These are phyloP conservation scores for Podarcis cretensis DNA, from an alignment of 2,113 vertebrate species.

Conservation along the genomic window DNA sequence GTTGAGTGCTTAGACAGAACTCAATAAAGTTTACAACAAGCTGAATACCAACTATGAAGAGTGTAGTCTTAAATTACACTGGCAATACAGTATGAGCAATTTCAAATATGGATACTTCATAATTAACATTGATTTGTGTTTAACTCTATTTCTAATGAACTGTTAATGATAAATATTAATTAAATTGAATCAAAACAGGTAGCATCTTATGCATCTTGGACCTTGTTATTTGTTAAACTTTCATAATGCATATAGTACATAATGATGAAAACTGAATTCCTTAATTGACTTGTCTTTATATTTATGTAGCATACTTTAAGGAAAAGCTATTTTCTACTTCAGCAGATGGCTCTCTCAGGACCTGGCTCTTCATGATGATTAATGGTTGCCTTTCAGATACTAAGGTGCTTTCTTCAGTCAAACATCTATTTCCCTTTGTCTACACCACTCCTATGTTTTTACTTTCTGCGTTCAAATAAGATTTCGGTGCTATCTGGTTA, in stretches of 20 bases:
- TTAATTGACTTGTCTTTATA: not conserved
- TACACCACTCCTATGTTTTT: not conserved
- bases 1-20: not conserved
- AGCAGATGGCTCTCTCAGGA: not conserved
- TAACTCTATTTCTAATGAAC: too few relatives aligned
- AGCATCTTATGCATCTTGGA: not conserved
- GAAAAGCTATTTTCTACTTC: not conserved
- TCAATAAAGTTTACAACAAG: not conserved
- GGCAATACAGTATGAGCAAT: not conserved
- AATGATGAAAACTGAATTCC: not conserved
- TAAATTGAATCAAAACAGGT: slow-evolving; percentile 17
- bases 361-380: not conserved
- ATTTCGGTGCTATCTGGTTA: not conserved
- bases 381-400: not conserved
- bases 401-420: not conserved
- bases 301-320: not conserved
- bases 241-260: not conserved
- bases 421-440: not conserved
- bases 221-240: not conserved
- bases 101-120: slow-evolving; percentile 26
- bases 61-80: not conserved
- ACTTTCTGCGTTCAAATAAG: not conserved
- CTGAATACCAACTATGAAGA: not conserved
- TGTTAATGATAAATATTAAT: slow-evolving; percentile 12
- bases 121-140: not conserved